phyloP scores from a whole-genome alignment of 2,888 invertebrate genomes.

The Hydrotaea diabolus region DNA sequence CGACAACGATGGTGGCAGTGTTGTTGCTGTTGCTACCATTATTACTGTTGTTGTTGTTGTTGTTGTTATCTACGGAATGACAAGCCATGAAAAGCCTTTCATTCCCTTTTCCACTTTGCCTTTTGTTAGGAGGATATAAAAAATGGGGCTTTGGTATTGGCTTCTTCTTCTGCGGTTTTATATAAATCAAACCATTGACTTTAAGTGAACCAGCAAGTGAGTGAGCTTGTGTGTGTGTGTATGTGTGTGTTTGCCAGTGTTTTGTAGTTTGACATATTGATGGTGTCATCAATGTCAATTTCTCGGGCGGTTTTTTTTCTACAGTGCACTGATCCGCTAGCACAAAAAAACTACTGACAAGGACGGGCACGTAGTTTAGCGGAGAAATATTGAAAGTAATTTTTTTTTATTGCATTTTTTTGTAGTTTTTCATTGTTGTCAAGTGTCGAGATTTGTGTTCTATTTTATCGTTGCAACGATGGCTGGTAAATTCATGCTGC shows the following conservation, averaged over 20 bases:
- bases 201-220: neutral
- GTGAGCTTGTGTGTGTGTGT: too few relatives aligned
- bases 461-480: neutral
- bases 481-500: neutral
- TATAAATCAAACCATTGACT: conserved; percentile 17
- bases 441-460: too few relatives aligned
- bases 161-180: neutral
- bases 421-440: neutral
- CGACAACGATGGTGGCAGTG: neutral
- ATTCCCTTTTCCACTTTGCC: neutral
- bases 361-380: neutral
- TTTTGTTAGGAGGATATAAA: neutral
- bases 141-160: neutral
- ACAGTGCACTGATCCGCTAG: neutral
- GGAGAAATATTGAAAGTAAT: conserved; percentile 7
- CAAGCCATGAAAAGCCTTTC: neutral
- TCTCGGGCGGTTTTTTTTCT: neutral
- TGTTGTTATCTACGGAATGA: neutral
- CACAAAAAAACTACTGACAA: neutral
- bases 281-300: conserved; percentile 40
- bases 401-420: conserved; percentile 1
- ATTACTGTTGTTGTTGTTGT: neutral
- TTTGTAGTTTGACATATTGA: conserved; percentile 30
- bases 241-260: too few relatives aligned
- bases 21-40: too few relatives aligned